Base-by-base conservation (phyloP, 2,888 invertebrate species). In the Andrena camellia region DNA sequence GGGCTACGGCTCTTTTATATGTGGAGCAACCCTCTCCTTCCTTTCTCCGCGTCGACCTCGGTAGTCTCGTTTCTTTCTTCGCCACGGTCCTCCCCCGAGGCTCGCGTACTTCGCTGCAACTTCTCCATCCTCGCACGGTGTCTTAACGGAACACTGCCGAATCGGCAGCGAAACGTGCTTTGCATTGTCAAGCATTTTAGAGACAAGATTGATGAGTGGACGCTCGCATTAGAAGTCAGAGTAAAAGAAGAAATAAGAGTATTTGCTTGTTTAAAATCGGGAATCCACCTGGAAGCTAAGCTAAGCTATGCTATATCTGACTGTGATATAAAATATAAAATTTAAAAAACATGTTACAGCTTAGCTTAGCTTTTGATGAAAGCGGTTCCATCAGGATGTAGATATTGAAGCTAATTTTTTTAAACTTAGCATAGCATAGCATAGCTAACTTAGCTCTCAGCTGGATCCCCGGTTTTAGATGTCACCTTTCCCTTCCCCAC, bases 1-100 rank as follows among this genome's bases (percentile, higher is more conserved):
- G 75, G 90, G 92, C 91, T 87, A 89, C 87, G 88, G 87, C 84
- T 86, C 90, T 91, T 88, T 89, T 88, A 87, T 89, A 89, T 89
- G 84, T 89, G 83, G 88, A 89, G 86, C 89, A 88, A 86, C 82
- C 84, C 82, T 81, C 84, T 83, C 81, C 78, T 68, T 60, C 73
- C 69, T 26, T 57, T 52, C 48, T 57, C 2, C 52, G 2, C 29
- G 2, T 7, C 35, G 31, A 17, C 42, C 81, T 23, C 66, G 23
- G 10, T 33, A n/a, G 31, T 31, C 63, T 42, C 60, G 23, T 64
- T 48, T 69, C 42, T 76, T 78, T 75, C 67, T 66, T 48, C 69
- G 59, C 66, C 63, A 60, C 17, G 73, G 74, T 76, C 79, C 81
- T 87, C 84, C 88, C 86, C 63, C 88, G 66, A 88, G 86, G 78